phyloP scores from a whole-genome alignment of 2,113 vertebrate genomes.

The Aldabrachelys gigantea region DNA sequence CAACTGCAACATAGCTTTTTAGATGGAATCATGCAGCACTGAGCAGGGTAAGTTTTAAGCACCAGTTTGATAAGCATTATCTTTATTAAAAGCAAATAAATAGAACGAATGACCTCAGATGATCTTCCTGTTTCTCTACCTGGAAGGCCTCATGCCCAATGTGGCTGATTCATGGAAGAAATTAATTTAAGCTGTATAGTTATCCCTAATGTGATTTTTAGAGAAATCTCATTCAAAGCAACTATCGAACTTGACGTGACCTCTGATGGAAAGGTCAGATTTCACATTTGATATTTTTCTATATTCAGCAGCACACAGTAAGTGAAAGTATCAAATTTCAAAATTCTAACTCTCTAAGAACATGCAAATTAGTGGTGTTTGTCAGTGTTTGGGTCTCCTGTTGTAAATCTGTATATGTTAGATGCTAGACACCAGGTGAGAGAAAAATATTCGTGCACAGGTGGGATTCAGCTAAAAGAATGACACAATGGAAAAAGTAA shows the following conservation, averaged over 20 bases:
- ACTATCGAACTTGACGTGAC: background rate
- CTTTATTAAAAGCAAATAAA: background rate
- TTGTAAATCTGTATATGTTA: background rate
- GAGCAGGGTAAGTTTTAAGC: background rate
- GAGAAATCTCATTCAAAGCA: background rate
- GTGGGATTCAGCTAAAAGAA: too few relatives aligned
- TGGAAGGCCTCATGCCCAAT: background rate
- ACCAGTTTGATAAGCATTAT: background rate
- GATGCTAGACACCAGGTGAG: background rate
- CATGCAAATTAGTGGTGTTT: background rate
- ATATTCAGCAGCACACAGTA: background rate
- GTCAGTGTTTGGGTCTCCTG: background rate
- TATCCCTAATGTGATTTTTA: background rate
- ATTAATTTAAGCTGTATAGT: background rate
- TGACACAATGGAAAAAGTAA: background rate
- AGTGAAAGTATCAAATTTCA: background rate
- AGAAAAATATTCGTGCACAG: too few relatives aligned
- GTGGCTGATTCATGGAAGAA: background rate
- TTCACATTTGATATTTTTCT: background rate
- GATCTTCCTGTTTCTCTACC: background rate
- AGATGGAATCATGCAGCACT: background rate
- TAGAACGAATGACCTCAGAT: background rate
- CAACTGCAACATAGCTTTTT: background rate
- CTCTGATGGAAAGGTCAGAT: background rate
- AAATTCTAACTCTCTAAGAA: background rate